Evolutionary conservation across 2,113 vertebrate genomes (phyloP).

Genomic region (Polypterus senegalus): DNA sequence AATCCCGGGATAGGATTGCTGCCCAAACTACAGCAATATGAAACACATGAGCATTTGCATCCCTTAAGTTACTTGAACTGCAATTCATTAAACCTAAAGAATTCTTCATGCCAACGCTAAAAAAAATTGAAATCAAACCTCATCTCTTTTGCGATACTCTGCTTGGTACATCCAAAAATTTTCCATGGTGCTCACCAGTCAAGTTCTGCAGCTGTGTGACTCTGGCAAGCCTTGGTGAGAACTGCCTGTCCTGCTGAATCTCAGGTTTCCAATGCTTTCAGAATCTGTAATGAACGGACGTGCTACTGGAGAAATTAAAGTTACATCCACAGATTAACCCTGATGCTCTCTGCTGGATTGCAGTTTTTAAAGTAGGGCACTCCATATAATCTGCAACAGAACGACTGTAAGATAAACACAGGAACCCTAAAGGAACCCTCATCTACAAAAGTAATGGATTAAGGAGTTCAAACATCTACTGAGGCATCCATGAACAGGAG

Average conservation of each 20-base stretch:
- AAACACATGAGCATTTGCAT: too few species aligned
- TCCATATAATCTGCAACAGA: too few species aligned
- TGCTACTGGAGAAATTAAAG: slow-evolving; percentile 34
- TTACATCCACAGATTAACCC: slow-evolving; percentile 18
- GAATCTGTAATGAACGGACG: slow-evolving; percentile 31
- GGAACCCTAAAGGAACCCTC: too few species aligned
- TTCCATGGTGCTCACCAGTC: slow-evolving; percentile 55
- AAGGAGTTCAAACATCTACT: too few species aligned
- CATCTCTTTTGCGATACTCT: slow-evolving; percentile 51
- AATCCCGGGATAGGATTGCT: too few species aligned
- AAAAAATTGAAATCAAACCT: slow-evolving; percentile 29
- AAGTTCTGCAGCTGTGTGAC: not conserved
- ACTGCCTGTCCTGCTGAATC: slow-evolving; percentile 7
- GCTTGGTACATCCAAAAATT: slow-evolving; percentile 84
- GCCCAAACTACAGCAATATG: too few species aligned
- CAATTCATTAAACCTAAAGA: too few species aligned
- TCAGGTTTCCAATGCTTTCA: slow-evolving; percentile 29
- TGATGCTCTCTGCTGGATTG: slow-evolving; percentile 1
- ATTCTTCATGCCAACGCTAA: not conserved
- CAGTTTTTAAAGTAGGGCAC: not conserved
- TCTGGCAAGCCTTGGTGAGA: not conserved
- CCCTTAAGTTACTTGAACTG: too few species aligned
- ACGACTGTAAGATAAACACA: too few species aligned
- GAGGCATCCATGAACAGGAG: too few species aligned
- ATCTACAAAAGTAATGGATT: too few species aligned